Conservation (phyloP, 2,113 vertebrate species). For the Macrotis lagotis region DNA sequence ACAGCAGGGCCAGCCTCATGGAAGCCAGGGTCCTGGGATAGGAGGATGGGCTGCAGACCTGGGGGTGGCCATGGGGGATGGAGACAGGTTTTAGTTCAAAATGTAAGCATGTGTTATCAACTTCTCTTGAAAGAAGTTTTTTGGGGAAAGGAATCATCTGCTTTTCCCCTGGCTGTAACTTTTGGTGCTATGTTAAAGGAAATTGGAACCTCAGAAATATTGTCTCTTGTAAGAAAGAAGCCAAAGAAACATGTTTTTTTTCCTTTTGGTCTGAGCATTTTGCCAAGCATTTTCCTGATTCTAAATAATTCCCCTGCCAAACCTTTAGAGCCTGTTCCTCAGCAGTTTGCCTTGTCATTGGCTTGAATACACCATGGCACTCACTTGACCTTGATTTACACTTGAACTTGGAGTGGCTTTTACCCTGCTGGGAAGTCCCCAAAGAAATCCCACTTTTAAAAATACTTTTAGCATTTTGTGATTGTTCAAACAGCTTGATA, state of each 20-base stretch:
- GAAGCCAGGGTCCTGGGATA: too few species aligned
- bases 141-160: background rate
- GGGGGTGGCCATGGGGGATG: background rate
- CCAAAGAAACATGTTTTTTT: background rate
- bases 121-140: background rate
- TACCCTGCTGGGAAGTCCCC: background rate
- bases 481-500: background rate
- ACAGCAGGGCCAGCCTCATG: background rate
- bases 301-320: background rate
- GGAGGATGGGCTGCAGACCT: background rate
- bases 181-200: background rate
- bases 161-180: background rate
- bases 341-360: background rate
- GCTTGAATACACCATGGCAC: background rate
- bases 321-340: background rate
- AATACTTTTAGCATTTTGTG: background rate
- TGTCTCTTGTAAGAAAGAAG: background rate
- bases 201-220: background rate
- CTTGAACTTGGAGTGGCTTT: background rate
- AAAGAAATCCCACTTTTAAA: background rate
- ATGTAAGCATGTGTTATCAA: too few species aligned
- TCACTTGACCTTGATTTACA: background rate
- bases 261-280: background rate
- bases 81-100: background rate
- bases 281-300: background rate